These are phyloP conservation scores for Leptobrachium ailaonicum DNA, from an alignment of 2,113 vertebrate genomes.

Conservation along the genomic window DNA sequence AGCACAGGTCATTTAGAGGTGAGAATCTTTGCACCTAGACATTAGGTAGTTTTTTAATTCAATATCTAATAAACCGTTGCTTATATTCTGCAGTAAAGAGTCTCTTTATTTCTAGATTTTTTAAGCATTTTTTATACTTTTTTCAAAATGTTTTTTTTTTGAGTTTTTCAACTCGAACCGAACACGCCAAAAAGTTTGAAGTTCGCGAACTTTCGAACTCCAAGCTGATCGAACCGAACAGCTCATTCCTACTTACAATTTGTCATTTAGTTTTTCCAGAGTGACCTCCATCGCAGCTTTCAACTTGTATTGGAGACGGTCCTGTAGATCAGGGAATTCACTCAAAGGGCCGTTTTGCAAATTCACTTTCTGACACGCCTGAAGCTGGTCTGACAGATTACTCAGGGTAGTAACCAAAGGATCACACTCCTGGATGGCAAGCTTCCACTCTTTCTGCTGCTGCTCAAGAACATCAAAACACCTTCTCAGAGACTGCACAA, in stretches of 20 bases:
- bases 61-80: too few species aligned
- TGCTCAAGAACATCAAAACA: conserved; percentile 65
- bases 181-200: too few species aligned
- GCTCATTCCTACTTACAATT: conserved; percentile 65
- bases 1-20: too few species aligned
- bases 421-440: conserved; percentile 61
- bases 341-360: conserved; percentile 66
- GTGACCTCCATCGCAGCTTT: conserved; percentile 66
- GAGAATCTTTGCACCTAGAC: too few species aligned
- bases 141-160: too few species aligned
- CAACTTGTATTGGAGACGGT: conserved; percentile 74
- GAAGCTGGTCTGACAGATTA: conserved; percentile 78
- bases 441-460: conserved; percentile 66
- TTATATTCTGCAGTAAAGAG: too few species aligned
- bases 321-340: conserved; percentile 69
- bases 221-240: too few species aligned
- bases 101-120: too few species aligned
- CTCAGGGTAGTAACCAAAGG: conserved; percentile 71
- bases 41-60: too few species aligned
- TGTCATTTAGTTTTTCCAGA: conserved; percentile 67
- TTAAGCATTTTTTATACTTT: too few species aligned
- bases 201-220: too few species aligned
- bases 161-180: too few species aligned
- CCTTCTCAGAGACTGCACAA: conserved; percentile 67
- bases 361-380: conserved; percentile 62